Percentiles rank a stretch among this genome's conserved stretches.
Evolutionary conservation across 2,797 vertebrate species (phyloP).

Genomic region (Harpagifer antarcticus): DNA sequence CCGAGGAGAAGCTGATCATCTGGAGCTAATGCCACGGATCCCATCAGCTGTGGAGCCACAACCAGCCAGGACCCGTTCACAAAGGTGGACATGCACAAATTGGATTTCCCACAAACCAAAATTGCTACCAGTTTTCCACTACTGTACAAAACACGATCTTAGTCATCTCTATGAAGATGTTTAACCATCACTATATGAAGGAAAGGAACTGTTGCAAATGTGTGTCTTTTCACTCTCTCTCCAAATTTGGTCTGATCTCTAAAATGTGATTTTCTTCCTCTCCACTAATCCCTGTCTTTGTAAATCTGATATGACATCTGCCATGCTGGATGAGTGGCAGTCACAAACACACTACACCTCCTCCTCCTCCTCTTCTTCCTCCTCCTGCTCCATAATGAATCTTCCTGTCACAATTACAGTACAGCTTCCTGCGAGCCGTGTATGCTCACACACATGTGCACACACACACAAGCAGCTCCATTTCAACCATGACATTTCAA

Average conservation of each 20-base stretch:
- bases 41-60: slow-evolving; percentile 21
- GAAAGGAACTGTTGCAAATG: background rate
- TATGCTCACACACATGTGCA: slow-evolving; percentile 17
- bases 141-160: background rate
- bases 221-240: background rate
- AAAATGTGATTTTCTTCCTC: slow-evolving; percentile 1
- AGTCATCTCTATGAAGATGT: background rate
- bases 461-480: slow-evolving; percentile 24
- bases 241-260: background rate
- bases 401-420: slow-evolving; percentile 44
- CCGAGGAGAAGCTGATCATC: slow-evolving; percentile 17
- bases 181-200: background rate
- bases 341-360: slow-evolving; percentile 43
- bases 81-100: slow-evolving; percentile 2
- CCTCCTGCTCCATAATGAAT: slow-evolving; percentile 42
- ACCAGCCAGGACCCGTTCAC: slow-evolving; percentile 10
- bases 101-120: background rate
- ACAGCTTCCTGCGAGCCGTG: slow-evolving; percentile 30
- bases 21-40: slow-evolving; percentile 35
- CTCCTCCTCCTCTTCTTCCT: slow-evolving; percentile 14
- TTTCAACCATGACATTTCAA: slow-evolving; percentile 37
- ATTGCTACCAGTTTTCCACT: background rate
- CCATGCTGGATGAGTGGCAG: slow-evolving; percentile 72
- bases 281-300: slow-evolving; percentile 15
- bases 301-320: slow-evolving; percentile 54